Evolutionary conservation across 2,797 vertebrate species (phyloP).

Genomic region (Apodemus agrarius): DNA sequence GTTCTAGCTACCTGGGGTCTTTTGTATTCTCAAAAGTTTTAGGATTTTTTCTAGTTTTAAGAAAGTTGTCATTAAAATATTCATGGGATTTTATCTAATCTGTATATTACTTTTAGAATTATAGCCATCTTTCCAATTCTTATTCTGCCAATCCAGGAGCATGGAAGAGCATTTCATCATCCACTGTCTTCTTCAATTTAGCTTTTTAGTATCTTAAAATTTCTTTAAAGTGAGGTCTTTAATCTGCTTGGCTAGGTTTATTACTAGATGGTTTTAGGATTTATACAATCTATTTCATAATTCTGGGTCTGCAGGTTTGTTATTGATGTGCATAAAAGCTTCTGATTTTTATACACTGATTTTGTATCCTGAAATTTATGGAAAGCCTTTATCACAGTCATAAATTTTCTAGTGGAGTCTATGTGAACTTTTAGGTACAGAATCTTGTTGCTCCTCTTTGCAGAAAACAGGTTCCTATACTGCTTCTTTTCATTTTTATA

Average conservation of each 20-base stretch:
- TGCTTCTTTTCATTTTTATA: background rate
- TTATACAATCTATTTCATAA: background rate
- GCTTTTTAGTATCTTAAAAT: background rate
- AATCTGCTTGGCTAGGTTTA: background rate
- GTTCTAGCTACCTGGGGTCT: background rate
- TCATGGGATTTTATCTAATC: background rate
- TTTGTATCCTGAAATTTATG: background rate
- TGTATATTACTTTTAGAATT: background rate
- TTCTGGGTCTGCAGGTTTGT: background rate
- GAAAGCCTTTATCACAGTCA: background rate
- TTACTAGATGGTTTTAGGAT: background rate
- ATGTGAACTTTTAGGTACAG: background rate
- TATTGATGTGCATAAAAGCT: background rate
- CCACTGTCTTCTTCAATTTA: background rate
- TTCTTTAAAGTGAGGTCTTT: background rate
- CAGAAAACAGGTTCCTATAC: background rate
- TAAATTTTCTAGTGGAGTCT: background rate
- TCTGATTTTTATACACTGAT: background rate
- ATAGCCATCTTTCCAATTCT: background rate
- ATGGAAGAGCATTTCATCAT: background rate
- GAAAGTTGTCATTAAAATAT: background rate
- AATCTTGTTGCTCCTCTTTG: background rate
- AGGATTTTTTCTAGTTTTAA: background rate
- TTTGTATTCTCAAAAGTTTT: background rate
- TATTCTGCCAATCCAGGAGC: background rate